Evolutionary conservation across 2,113 vertebrate species (phyloP), one percentile per base, ranked within the genome.

Genomic region (Chaetodon trifascialis): DNA sequence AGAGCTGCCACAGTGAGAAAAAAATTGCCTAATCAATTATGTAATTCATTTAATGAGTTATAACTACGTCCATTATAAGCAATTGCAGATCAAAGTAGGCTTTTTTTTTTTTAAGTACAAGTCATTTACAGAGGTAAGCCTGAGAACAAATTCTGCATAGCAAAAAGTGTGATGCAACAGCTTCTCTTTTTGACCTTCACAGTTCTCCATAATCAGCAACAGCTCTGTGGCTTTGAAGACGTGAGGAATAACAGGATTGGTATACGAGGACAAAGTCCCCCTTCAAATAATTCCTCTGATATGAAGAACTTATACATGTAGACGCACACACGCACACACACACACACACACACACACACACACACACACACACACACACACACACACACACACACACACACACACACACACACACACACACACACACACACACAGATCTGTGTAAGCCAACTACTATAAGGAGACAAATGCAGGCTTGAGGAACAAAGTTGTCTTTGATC

Each of bases 161-260:
- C 58, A 86, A 44, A 84, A 89, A 2, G 34, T 5, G 62, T 90
- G 83, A 88, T 73, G 76, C 70, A 85, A 85, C 86, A 76, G 58
- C 73, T 64, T 58, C 38, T 84, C 16, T 34, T 56, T 75, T 59
- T 81, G 85, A 90, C 89, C 83, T 86, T 83, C 85, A 80, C 58
- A 56, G 65, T 21, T 60, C 51, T 44, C 21, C 58, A 21, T 82
- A 58, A 78, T 80, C 69, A 83, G 30, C 76, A 79, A 81, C 71
- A 74, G 68, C 72, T 70, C 34, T 23, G 46, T 25, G 51, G 79
- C 88, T 88, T 84, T 78, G 75, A 78, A 76, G 73, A 86, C 58
- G 55, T 76, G 77, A 60, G 30, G 25, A 75, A 66, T 34, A 74
- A 68, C 30, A 59, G 65, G 77, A 87, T 65, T 84, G 36, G 80